Conservation (phyloP, 2,888 invertebrate genomes). For the Athalia circularis region DNA sequence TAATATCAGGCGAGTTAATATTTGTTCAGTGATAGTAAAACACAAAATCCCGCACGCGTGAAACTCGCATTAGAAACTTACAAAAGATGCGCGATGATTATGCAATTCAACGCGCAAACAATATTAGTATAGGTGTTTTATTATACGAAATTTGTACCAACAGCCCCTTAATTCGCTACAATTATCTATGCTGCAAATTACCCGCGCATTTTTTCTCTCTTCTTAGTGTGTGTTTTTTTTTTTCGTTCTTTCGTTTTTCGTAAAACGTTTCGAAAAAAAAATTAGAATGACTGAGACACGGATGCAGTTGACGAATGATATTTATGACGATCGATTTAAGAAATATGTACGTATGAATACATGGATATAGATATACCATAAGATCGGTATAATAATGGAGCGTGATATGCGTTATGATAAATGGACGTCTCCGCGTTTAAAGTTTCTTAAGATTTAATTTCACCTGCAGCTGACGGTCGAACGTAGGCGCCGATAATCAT, state of each 20-base stretch:
- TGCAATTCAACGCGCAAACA: too few relatives aligned
- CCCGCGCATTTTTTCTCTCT: too few relatives aligned
- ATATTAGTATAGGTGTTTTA: too few relatives aligned
- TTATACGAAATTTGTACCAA: too few relatives aligned
- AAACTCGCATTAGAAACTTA: too few relatives aligned
- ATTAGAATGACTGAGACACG: neutral
- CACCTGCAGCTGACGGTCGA: neutral
- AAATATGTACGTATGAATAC: neutral
- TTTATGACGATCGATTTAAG: constrained; percentile 2
- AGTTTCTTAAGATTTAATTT: constrained; percentile 34
- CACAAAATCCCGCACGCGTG: constrained; percentile 53
- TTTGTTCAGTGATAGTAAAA: constrained; percentile 51
- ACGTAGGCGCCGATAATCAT: constrained; percentile 44
- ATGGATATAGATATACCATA: neutral
- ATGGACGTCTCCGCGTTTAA: constrained; percentile 8
- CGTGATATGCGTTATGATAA: neutral
- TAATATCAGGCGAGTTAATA: constrained; percentile 43
- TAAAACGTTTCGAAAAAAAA: too few relatives aligned
- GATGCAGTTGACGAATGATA: neutral
- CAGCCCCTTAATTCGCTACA: too few relatives aligned
- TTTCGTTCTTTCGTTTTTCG: too few relatives aligned
- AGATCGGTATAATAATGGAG: constrained; percentile 3
- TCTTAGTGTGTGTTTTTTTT: too few relatives aligned
- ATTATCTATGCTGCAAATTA: too few relatives aligned
- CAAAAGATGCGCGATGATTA: too few relatives aligned